Base-by-base conservation (phyloP, 92 coral and sea anemone genomes). In the Epizoanthus scotinus region DNA sequence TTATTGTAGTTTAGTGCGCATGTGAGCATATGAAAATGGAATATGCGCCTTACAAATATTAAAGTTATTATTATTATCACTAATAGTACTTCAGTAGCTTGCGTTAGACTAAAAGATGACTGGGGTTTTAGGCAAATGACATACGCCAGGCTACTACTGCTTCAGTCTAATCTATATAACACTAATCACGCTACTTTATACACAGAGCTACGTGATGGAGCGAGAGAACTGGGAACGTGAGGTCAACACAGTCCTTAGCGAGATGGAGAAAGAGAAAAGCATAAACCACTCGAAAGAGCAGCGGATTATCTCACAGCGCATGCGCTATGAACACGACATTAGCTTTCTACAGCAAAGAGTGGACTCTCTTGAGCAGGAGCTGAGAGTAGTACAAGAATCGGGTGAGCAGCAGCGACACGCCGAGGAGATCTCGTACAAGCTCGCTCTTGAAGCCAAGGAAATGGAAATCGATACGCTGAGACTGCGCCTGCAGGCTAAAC, bases 181-280 rank as follows among this genome's bases (percentile, higher is more conserved):
- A 47, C 15, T 47, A n/a, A 9, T 47, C 52, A 47, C 52, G 14
- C 12, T 47, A 10, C 52, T 60, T 71, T 59, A 8, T 31, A 21
- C 18, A 22, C 97, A 92, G 67, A 92, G 97, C 38, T 92, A 92
- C 66, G 94, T 92, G 40, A 78, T 90, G 55, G 97, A 92, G 78
- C 82, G 97, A 19, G 97, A 92, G 44, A 90, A 93, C 75, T 92
- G 97, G 97, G 97, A 92, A 67, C 75, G 90, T 34, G 97, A 92
- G 57, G 97, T 92, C 21, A 92, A 92, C 34, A 82, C 91, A 25
- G 97, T 92, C 10, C 65, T 92, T 36, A 70, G 81, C 36, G 97
- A 92, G 72, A 87, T 92, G 78, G 97, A 92, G 49, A 91, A 92
- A 12, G 92, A 92, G 78, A 92, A 92, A 80, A 90, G 79, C 86